Evolutionary conservation across 2,113 vertebrate species (phyloP).

Genomic region (Alaudala cheleensis): DNA sequence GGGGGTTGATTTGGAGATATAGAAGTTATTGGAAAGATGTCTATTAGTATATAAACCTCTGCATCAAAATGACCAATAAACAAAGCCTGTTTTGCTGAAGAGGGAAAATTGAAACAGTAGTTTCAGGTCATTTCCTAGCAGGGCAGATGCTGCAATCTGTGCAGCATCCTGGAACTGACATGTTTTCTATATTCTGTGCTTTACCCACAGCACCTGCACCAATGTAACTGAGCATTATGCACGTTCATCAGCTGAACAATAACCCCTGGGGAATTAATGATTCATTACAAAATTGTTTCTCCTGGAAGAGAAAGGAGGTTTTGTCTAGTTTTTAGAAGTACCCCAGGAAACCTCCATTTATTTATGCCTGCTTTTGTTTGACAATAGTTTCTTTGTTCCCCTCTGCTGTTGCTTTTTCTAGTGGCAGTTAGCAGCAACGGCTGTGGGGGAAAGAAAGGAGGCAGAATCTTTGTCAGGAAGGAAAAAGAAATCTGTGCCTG

Average conservation of each 20-base stretch:
- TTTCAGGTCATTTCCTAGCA: not conserved
- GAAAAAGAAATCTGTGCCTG: not conserved
- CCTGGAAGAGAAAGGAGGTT: constrained; percentile 51
- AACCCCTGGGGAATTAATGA: constrained; percentile 35
- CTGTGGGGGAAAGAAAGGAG: constrained; percentile 8
- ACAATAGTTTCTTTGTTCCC: constrained; percentile 67
- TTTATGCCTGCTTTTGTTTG: constrained; percentile 62
- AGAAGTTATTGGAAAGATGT: not conserved
- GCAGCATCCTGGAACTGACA: not conserved
- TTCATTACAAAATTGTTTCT: constrained; percentile 52
- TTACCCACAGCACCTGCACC: not conserved
- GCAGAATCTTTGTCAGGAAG: constrained; percentile 40
- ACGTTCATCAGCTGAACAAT: constrained; percentile 38
- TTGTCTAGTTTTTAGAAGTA: constrained; percentile 60
- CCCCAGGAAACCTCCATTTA: constrained; percentile 54
- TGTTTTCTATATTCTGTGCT: not conserved
- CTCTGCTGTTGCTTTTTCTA: constrained; percentile 35
- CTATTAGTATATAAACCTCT: not conserved
- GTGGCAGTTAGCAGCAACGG: constrained; percentile 54
- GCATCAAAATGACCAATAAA: constrained; percentile 33
- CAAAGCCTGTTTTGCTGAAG: not conserved
- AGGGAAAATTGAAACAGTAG: not conserved
- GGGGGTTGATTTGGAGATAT: not conserved
- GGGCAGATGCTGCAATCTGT: not conserved
- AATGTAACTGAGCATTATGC: not conserved